Percentiles rank a stretch among this genome's conserved stretches.
These are phyloP conservation scores for Nanorana parkeri DNA, from an alignment of 2,113 vertebrate genomes.

Conservation along the genomic window DNA sequence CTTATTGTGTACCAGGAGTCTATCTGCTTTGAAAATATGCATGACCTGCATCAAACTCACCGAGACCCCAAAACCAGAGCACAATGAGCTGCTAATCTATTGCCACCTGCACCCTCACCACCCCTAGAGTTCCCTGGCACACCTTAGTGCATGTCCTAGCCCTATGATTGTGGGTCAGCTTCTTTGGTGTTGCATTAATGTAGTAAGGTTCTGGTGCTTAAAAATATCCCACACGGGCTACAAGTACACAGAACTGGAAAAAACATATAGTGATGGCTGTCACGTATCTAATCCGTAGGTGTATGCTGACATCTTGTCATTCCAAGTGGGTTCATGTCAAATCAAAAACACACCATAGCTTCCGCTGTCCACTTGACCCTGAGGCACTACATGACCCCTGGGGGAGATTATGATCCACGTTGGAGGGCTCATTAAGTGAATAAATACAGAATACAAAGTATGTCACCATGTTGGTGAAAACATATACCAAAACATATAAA, in stretches of 20 bases:
- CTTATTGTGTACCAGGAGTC: too few species aligned
- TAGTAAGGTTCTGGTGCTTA: too few species aligned
- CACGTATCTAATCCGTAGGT: not conserved
- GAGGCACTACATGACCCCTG: not conserved
- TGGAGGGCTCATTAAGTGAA: not conserved
- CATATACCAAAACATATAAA: not conserved
- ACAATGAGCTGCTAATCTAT: too few species aligned
- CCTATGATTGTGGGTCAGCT: too few species aligned
- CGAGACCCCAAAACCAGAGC: too few species aligned
- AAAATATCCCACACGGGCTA: not conserved
- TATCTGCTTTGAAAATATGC: too few species aligned
- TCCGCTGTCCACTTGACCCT: not conserved
- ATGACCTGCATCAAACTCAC: too few species aligned
- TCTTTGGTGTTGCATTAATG: too few species aligned
- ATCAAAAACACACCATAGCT: conserved; percentile 12
- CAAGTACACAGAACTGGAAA: not conserved
- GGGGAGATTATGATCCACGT: not conserved
- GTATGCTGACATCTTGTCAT: conserved; percentile 25
- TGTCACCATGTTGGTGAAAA: not conserved
- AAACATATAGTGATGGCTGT: not conserved
- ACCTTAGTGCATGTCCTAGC: too few species aligned
- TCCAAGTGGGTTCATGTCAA: conserved; percentile 21
- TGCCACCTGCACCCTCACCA: too few species aligned
- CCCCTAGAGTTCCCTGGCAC: too few species aligned
- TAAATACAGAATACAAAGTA: not conserved